A percentile compares a stretch with the other conserved stretches of the same genome.
Evolutionary conservation across 2,797 vertebrate genomes (phyloP).

Genomic region (Sebastolobus alascanus): DNA sequence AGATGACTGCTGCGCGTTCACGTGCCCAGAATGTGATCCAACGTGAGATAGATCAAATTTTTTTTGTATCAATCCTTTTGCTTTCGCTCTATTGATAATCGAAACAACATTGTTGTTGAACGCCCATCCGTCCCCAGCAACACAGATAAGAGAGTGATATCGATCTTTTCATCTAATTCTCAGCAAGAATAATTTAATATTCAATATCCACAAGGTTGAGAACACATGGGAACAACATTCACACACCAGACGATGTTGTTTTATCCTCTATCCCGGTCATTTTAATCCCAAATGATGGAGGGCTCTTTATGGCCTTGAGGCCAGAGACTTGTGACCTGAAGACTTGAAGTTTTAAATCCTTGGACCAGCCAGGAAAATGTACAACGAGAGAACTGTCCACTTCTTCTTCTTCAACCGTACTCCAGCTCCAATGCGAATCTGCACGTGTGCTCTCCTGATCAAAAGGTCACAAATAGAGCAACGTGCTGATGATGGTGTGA

Average conservation of each 20-base stretch:
- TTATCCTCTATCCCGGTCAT: background rate
- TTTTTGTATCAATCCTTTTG: background rate
- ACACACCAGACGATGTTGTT: background rate
- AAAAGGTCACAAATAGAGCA: background rate
- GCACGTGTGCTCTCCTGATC: background rate
- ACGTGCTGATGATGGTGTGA: background rate
- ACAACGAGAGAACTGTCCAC: background rate
- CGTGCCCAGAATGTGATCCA: background rate
- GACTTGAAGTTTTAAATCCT: background rate
- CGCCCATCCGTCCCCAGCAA: too few species aligned
- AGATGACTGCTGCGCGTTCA: background rate
- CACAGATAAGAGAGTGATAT: background rate
- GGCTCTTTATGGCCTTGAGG: background rate
- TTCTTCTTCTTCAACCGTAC: background rate
- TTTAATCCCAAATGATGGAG: background rate
- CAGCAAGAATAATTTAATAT: background rate
- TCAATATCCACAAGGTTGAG: constrained; percentile 12
- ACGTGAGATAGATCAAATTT: background rate
- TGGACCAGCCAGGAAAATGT: constrained; percentile 24
- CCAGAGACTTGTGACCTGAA: background rate
- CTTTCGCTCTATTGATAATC: background rate
- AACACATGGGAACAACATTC: constrained; percentile 9
- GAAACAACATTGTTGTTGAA: background rate
- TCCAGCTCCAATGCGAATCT: background rate
- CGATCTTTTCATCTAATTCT: background rate